Evolutionary conservation across 2,797 vertebrate species (phyloP).

Genomic region (Rhodeus uyekii): DNA sequence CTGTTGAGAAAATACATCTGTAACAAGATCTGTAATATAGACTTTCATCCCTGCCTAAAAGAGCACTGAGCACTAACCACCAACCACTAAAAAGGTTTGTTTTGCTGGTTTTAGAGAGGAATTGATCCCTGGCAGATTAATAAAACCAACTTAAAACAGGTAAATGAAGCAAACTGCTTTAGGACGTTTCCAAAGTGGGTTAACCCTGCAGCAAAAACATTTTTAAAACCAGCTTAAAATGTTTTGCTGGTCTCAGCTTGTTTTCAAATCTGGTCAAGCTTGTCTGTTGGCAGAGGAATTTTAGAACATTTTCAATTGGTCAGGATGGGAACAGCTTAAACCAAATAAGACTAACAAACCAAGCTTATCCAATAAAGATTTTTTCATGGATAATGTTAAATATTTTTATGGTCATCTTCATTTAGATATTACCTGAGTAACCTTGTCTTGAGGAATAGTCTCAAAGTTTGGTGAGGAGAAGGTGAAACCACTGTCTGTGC

Average conservation of each 20-base stretch:
- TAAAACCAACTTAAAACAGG: background rate
- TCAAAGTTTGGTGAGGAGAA: slow-evolving; percentile 98
- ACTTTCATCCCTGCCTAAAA: background rate
- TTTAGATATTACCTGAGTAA: slow-evolving; percentile 81
- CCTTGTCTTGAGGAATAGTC: slow-evolving; percentile 92
- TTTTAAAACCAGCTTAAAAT: background rate
- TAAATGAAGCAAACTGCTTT: background rate
- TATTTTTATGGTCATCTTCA: background rate
- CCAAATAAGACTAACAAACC: background rate
- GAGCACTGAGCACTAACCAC: too few species aligned
- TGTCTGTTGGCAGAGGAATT: background rate
- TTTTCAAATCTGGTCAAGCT: background rate
- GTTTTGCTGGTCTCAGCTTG: background rate
- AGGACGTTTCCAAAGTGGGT: background rate
- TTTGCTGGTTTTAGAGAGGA: background rate
- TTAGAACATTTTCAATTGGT: background rate
- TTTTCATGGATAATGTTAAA: background rate
- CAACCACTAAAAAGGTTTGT: too few species aligned
- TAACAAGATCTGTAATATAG: background rate
- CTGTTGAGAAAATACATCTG: slow-evolving; percentile 66
- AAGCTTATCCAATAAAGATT: background rate
- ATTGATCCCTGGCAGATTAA: background rate
- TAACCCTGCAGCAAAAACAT: background rate
- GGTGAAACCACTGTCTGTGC: slow-evolving; percentile 97
- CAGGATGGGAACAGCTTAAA: background rate